Conservation (phyloP, 2,797 vertebrate genomes). For the Liparis tanakae region DNA sequence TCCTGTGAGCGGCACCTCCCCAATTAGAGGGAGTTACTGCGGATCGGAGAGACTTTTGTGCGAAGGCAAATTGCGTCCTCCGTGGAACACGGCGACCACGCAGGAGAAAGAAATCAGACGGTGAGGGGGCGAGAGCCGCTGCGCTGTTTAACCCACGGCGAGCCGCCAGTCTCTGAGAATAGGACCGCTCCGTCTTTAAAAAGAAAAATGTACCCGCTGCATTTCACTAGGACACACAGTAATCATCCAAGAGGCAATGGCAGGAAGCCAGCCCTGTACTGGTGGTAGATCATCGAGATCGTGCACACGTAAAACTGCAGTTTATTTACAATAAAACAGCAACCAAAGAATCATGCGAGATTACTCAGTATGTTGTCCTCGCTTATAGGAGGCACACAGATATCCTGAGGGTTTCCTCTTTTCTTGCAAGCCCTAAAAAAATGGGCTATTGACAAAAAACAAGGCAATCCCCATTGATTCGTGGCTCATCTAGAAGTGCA, state of each 20-base stretch:
- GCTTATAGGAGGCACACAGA: slow-evolving; percentile 25
- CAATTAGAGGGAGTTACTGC: slow-evolving; percentile 38
- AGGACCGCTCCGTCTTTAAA: slow-evolving; percentile 10
- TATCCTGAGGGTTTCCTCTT: slow-evolving; percentile 24
- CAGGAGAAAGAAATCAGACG: slow-evolving; percentile 20
- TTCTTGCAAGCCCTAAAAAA: slow-evolving; percentile 25
- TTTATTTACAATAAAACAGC: slow-evolving; percentile 27
- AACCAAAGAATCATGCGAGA: background rate
- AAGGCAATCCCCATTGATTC: slow-evolving; percentile 58
- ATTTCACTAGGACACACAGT: slow-evolving; percentile 7
- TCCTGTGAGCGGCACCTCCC: slow-evolving; percentile 39
- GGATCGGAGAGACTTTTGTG: slow-evolving; percentile 32
- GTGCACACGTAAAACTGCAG: background rate
- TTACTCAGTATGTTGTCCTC: slow-evolving; percentile 4
- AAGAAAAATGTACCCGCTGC: slow-evolving; percentile 12
- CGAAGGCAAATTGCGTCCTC: slow-evolving; percentile 18
- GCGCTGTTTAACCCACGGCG: slow-evolving; percentile 5
- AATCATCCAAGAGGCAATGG: slow-evolving; percentile 29
- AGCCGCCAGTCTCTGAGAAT: slow-evolving; percentile 7
- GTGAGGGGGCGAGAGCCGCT: background rate
- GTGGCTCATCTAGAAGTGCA: slow-evolving; percentile 41
- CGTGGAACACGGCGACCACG: slow-evolving; percentile 19
- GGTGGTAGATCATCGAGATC: slow-evolving; percentile 1
- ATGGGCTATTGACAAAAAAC: slow-evolving; percentile 46
- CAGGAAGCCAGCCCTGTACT: slow-evolving; percentile 17